A percentile compares a stretch with the other conserved stretches of the same genome.
phyloP scores from a whole-genome alignment of 2,797 vertebrate species.

The Chloroceryle amazona region DNA sequence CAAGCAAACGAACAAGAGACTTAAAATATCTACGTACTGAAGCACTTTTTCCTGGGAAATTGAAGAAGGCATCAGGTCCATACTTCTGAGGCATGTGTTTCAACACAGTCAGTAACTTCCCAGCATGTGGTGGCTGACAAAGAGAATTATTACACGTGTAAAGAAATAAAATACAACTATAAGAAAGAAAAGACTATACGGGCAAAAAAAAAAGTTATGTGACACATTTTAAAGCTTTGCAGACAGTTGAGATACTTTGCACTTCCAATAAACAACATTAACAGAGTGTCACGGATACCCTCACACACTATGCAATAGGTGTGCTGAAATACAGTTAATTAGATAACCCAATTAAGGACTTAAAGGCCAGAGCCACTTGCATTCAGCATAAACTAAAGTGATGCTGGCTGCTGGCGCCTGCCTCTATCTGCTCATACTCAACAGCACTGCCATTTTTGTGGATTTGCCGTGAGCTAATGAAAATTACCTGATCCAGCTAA shows the following conservation, averaged over 20 bases:
- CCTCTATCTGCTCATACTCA: background rate
- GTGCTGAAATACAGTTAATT: background rate
- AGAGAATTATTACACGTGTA: slow-evolving; percentile 34
- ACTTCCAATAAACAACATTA: background rate
- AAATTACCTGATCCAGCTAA: background rate
- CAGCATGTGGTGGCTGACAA: slow-evolving; percentile 92
- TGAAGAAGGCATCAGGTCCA: slow-evolving; percentile 98
- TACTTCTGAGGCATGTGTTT: slow-evolving; percentile 96
- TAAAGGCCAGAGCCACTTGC: background rate
- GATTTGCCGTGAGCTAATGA: background rate
- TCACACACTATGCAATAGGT: background rate
- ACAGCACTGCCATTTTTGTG: background rate
- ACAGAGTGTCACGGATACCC: background rate
- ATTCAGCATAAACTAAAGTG: background rate
- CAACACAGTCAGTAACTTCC: slow-evolving; percentile 94
- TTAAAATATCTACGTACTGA: slow-evolving; percentile 87
- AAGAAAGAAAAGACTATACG: background rate
- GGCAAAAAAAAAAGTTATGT: background rate
- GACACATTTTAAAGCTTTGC: background rate
- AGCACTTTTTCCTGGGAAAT: slow-evolving; percentile 97
- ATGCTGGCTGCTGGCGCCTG: background rate
- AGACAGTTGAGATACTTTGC: background rate
- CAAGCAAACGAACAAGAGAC: background rate
- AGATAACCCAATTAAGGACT: background rate
- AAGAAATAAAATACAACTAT: background rate